Evolutionary conservation across 1,140 invertebrate genomes (phyloP).

Genomic region (Neodiprion virginianus): DNA sequence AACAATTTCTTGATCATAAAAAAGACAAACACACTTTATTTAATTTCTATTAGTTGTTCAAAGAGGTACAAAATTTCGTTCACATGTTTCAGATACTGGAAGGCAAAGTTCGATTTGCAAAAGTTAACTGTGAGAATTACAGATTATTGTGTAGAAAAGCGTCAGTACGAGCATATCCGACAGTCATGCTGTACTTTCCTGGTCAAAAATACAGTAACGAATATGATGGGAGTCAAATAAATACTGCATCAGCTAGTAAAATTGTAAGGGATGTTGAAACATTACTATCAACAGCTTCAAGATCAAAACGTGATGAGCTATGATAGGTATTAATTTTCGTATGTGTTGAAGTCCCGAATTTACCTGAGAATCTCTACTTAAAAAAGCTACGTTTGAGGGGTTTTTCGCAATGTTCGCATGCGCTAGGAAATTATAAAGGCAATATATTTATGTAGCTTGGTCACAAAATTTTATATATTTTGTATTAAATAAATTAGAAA

Average conservation of each 20-base stretch:
- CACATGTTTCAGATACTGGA: conserved; percentile 58
- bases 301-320: background rate
- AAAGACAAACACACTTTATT: no score
- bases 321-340: background rate
- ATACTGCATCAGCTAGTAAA: background rate
- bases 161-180: conserved; percentile 64
- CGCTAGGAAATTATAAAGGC: background rate
- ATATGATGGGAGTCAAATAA: conserved; percentile 29
- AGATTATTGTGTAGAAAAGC: conserved; percentile 57
- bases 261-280: background rate
- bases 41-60: conserved; percentile 11
- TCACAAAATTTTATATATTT: no score
- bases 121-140: conserved; percentile 66
- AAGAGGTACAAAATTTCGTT: conserved; percentile 20
- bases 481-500: no score
- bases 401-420: background rate
- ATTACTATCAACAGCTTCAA: background rate
- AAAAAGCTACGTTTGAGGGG: no score
- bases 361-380: background rate
- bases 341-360: background rate
- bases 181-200: conserved; percentile 52
- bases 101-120: conserved; percentile 62
- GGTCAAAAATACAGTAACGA: conserved; percentile 28
- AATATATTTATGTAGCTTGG: background rate
- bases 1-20: no score